Conservation (phyloP, 2,113 vertebrate genomes). For the Cichladusa arquata region DNA sequence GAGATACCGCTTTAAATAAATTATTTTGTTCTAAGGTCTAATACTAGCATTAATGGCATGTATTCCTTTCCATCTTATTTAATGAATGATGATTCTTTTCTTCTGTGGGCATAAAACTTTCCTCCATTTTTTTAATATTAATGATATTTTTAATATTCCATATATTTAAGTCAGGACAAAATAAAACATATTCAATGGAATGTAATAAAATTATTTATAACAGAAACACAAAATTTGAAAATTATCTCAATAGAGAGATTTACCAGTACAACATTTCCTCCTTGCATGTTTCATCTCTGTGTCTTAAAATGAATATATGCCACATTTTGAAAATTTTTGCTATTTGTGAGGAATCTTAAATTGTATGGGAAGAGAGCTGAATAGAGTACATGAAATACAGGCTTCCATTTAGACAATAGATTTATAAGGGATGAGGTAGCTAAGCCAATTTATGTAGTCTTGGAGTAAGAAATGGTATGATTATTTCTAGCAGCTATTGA, state of each 20-base stretch:
- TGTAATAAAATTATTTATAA: neutral
- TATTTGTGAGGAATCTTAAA: neutral
- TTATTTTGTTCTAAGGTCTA: neutral
- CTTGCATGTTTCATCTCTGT: neutral
- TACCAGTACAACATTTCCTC: neutral
- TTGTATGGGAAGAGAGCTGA: neutral
- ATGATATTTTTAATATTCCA: neutral
- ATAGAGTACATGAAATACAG: neutral
- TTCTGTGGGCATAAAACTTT: neutral
- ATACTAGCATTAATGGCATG: neutral
- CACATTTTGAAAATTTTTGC: neutral
- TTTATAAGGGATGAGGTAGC: neutral
- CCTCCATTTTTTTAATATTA: rapidly evolving
- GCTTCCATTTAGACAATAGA: neutral
- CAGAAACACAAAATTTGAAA: neutral
- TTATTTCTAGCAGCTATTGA: neutral
- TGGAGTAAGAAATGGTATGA: neutral
- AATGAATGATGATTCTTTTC: neutral
- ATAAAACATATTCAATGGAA: neutral
- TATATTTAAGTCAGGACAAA: neutral
- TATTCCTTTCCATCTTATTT: neutral
- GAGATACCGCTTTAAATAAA: neutral
- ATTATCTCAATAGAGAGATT: neutral
- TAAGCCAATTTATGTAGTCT: neutral
- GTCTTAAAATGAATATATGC: neutral